Evolutionary conservation across 2,113 vertebrate genomes (phyloP).

Genomic region (Cromileptes altivelis): DNA sequence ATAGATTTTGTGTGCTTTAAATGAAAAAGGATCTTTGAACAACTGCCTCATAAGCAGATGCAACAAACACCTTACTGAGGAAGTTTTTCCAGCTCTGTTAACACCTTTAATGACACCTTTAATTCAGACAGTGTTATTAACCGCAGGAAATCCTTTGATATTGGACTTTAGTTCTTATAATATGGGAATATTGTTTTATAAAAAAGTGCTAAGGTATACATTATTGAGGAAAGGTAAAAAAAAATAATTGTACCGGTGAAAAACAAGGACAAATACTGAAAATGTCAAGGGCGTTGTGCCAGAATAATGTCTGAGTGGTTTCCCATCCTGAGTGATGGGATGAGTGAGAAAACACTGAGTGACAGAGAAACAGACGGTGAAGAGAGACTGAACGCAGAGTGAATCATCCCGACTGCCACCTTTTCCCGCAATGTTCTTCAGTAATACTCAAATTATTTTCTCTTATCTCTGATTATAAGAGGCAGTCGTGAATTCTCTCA

Average conservation of each 20-base stretch:
- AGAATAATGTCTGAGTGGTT: slow-evolving; percentile 54
- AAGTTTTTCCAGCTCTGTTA: neutral
- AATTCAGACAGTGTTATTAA: too few species aligned
- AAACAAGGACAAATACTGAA: slow-evolving; percentile 46
- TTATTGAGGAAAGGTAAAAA: slow-evolving; percentile 19
- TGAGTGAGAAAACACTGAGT: slow-evolving; percentile 55
- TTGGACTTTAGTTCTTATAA: neutral
- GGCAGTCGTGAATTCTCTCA: slow-evolving; percentile 22
- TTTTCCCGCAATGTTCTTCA: slow-evolving; percentile 33
- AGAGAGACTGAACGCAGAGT: slow-evolving; percentile 33
- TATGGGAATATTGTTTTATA: neutral
- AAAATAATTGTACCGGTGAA: slow-evolving; percentile 21
- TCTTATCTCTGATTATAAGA: slow-evolving; percentile 48
- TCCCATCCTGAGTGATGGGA: slow-evolving; percentile 53
- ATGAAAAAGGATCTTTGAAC: slow-evolving; percentile 9
- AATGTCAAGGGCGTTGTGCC: slow-evolving; percentile 67
- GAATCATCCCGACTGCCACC: slow-evolving; percentile 64
- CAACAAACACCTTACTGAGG: neutral
- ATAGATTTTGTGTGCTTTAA: neutral
- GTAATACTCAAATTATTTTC: slow-evolving; percentile 47
- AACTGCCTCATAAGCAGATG: neutral
- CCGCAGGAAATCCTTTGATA: neutral
- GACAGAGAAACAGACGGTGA: slow-evolving; percentile 61
- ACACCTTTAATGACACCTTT: too few species aligned
- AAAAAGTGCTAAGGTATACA: neutral